Conservation (phyloP, 53 echinoderm and acorn worm species). For the Paracentrotus lividus region DNA sequence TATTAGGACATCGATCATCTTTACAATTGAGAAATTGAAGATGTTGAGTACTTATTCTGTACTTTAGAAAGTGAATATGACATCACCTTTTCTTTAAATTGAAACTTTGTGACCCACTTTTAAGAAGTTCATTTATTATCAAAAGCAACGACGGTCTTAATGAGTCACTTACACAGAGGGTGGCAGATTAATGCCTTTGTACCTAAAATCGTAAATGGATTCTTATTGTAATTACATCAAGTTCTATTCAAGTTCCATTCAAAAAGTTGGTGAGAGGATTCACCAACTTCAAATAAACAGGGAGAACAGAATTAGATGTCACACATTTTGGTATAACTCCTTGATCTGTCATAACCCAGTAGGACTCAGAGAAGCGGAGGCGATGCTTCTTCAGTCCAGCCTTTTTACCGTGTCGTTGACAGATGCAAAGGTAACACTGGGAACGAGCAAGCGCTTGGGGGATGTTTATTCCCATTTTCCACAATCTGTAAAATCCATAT, state of each 20-base stretch:
- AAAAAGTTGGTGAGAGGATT: not conserved
- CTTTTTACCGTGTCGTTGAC: conserved; percentile 69
- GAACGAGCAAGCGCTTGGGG: conserved; percentile 62
- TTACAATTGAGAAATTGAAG: not conserved
- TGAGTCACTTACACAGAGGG: too few relatives aligned
- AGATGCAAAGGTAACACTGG: conserved; percentile 65
- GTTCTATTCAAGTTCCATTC: not conserved
- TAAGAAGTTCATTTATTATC: too few relatives aligned
- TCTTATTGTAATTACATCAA: not conserved
- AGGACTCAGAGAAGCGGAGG: not conserved
- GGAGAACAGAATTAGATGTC: conserved; percentile 18
- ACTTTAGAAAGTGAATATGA: not conserved
- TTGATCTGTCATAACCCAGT: conserved; percentile 43
- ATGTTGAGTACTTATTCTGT: not conserved
- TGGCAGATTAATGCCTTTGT: too few relatives aligned
- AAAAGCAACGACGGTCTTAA: too few relatives aligned
- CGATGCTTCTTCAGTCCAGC: conserved; percentile 64
- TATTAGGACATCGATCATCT: not conserved
- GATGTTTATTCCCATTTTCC: conserved; percentile 70
- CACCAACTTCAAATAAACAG: not conserved
- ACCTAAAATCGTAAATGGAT: too few relatives aligned
- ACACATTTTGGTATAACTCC: conserved; percentile 39
- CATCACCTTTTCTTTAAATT: not conserved
- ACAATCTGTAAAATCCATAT: conserved; percentile 75
- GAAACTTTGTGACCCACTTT: not conserved